These are phyloP conservation scores for Pseudomyrmex flavicornis DNA, from an alignment of 1,140 invertebrate genomes.

Conservation along the genomic window DNA sequence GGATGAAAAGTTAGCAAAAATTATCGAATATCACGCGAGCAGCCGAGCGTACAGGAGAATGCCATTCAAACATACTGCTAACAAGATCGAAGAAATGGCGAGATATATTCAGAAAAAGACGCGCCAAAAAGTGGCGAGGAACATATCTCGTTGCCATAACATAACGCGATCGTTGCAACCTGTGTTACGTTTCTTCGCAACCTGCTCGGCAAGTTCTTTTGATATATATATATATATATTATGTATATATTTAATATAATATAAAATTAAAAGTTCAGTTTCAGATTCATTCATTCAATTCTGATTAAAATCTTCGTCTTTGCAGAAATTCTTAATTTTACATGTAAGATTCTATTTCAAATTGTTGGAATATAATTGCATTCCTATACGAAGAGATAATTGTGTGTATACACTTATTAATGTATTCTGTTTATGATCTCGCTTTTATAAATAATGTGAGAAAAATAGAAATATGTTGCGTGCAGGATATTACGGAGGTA, in stretches of 20 bases:
- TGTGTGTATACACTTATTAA: background rate
- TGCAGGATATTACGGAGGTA: background rate
- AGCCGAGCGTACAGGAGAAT: constrained; percentile 25
- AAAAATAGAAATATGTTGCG: background rate
- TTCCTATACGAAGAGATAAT: constrained; percentile 5
- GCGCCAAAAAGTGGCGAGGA: constrained; percentile 13
- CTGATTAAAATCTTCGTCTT: background rate
- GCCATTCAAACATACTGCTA: constrained; percentile 32
- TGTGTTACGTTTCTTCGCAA: background rate
- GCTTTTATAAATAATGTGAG: too few species aligned
- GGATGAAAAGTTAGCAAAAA: constrained; percentile 20
- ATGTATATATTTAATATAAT: background rate
- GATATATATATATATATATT: background rate
- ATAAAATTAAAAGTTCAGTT: constrained; percentile 22
- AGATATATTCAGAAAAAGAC: constrained; percentile 37
- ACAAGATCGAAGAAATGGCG: constrained; percentile 48
- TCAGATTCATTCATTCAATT: background rate
- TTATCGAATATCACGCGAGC: constrained; percentile 29
- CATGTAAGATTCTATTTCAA: background rate
- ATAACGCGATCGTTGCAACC: background rate
- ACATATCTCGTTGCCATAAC: constrained; percentile 32
- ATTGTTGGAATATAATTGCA: background rate
- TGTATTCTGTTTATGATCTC: background rate
- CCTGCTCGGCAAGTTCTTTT: background rate
- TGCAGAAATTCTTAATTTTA: background rate